Percentiles rank a stretch among this genome's conserved stretches.
phyloP scores from a whole-genome alignment of 2,797 vertebrate genomes.

The Manis pentadactyla region DNA sequence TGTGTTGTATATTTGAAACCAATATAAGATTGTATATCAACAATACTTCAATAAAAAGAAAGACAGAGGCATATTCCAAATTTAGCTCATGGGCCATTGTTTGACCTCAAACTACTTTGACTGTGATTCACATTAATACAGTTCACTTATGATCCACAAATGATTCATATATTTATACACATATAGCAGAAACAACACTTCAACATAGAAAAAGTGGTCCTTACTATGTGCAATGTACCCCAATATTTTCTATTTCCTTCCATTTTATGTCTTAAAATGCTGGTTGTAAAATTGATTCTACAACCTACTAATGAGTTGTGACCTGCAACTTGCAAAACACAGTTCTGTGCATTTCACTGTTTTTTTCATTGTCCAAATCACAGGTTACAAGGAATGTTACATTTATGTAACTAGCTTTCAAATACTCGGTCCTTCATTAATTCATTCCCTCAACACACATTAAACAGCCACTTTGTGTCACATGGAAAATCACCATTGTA shows the following conservation, averaged over 20 bases:
- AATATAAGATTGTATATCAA: no score
- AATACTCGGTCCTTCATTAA: background rate
- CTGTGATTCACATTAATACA: background rate
- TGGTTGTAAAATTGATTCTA: constrained; percentile 3
- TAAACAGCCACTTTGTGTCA: background rate
- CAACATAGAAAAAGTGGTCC: background rate
- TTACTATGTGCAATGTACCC: background rate
- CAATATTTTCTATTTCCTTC: background rate
- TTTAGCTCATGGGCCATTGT: background rate
- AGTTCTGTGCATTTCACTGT: background rate
- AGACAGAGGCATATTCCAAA: background rate
- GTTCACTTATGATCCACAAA: background rate
- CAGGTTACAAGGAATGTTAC: background rate
- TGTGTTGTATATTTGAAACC: no score
- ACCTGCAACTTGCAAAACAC: background rate
- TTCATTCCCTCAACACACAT: background rate
- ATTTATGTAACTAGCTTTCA: constrained; percentile 27
- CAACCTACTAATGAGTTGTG: background rate
- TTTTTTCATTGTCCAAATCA: constrained; percentile 19
- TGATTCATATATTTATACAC: background rate
- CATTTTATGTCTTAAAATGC: constrained; percentile 4
- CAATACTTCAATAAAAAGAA: no score
- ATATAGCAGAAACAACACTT: background rate
- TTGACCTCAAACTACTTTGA: background rate
- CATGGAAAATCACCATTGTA: background rate